Evolutionary conservation across 2,113 vertebrate species (phyloP).

Genomic region (Empidonax alnorum): DNA sequence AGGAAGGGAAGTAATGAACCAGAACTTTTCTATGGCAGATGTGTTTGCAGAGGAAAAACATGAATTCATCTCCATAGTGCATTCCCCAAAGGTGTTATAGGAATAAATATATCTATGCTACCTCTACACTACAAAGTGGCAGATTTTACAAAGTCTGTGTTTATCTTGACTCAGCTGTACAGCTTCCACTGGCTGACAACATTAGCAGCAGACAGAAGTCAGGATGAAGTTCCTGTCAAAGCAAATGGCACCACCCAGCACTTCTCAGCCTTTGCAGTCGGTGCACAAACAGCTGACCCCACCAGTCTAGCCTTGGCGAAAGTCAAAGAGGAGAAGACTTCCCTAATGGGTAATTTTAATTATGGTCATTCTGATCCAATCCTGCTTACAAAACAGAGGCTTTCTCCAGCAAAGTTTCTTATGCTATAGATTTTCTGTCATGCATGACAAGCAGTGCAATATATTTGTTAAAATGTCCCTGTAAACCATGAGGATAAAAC

Average conservation of each 20-base stretch:
- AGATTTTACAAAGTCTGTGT: not conserved
- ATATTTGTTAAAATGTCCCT: slow-evolving; percentile 24
- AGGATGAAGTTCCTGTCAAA: not conserved
- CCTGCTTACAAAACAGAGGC: not conserved
- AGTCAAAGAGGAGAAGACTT: not conserved
- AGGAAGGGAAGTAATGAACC: not conserved
- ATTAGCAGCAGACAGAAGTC: not conserved
- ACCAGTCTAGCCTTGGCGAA: not conserved
- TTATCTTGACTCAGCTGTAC: not conserved
- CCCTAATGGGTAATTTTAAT: not conserved
- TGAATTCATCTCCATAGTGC: not conserved
- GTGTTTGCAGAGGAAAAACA: not conserved
- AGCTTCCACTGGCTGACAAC: not conserved
- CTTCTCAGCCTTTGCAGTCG: not conserved
- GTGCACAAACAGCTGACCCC: not conserved
- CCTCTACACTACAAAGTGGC: not conserved
- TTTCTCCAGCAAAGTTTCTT: slow-evolving; percentile 5
- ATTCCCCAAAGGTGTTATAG: not conserved
- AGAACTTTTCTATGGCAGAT: not conserved
- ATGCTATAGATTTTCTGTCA: not conserved
- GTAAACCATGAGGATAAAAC: slow-evolving; percentile 12
- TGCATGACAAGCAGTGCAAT: not conserved
- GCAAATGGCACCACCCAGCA: not conserved
- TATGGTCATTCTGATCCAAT: not conserved
- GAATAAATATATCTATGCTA: not conserved